Conservation (phyloP, 53 echinoderm and acorn worm genomes). For the Patiria pectinifera region DNA sequence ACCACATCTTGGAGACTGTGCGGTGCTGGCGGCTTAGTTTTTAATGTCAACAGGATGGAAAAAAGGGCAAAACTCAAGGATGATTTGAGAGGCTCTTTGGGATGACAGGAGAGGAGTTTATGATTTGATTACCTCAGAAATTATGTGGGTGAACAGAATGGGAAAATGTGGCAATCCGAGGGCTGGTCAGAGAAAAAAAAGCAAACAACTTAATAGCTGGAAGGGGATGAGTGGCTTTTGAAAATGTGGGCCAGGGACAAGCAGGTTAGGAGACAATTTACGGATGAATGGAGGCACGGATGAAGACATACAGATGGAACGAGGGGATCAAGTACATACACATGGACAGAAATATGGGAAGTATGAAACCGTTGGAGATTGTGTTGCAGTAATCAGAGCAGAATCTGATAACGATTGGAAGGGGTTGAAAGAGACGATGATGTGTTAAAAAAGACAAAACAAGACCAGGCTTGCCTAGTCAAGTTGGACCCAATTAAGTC, state of each 20-base stretch:
- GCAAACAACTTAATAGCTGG: background rate
- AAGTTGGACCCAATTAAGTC: no score
- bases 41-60: background rate
- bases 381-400: no score
- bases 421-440: no score
- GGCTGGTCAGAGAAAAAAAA: no score
- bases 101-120: background rate
- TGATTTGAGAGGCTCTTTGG: background rate
- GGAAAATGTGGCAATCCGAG: background rate
- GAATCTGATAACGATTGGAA: no score
- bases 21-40: background rate
- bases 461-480: no score
- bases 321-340: no score
- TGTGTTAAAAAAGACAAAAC: no score
- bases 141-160: background rate
- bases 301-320: background rate
- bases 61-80: background rate
- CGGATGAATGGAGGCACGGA: background rate
- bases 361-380: no score
- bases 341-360: no score
- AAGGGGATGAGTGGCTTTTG: background rate
- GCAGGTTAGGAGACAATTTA: background rate
- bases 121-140: conserved; percentile 25
- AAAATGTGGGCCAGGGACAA: background rate
- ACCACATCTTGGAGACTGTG: background rate